These are phyloP conservation scores for Tipula unca DNA, from an alignment of 2,888 invertebrate genomes.

Conservation along the genomic window DNA sequence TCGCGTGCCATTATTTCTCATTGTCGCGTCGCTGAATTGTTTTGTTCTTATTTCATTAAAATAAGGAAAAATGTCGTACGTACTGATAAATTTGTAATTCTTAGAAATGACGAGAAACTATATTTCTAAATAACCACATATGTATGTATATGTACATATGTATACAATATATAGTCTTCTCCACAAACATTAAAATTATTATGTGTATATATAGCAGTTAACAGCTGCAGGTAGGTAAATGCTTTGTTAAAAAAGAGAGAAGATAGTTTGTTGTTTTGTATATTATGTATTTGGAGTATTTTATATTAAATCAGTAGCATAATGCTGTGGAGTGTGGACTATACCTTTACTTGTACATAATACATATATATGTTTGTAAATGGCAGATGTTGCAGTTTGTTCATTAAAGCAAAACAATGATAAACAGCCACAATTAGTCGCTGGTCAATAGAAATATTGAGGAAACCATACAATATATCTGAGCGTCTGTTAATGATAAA, in stretches of 20 bases:
- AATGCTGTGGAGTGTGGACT: not conserved
- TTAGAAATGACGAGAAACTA: too few species aligned
- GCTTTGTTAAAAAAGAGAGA: not conserved
- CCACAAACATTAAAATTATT: not conserved
- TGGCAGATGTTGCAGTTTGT: not conserved
- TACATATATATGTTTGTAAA: not conserved
- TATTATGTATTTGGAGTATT: too few species aligned
- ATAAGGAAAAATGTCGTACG: too few species aligned
- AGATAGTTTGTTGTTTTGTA: not conserved
- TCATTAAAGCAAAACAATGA: too few species aligned
- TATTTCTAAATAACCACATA: too few species aligned
- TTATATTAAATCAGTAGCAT: not conserved
- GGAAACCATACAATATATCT: not conserved
- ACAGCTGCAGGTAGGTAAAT: not conserved
- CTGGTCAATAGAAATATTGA: not conserved
- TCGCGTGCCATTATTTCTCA: too few species aligned
- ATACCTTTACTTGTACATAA: not conserved
- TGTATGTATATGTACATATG: not conserved
- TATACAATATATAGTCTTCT: too few species aligned
- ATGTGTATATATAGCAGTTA: not conserved
- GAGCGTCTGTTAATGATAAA: not conserved
- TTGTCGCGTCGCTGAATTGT: too few species aligned
- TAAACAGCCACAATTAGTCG: not conserved
- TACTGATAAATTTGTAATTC: too few species aligned
- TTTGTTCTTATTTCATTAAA: too few species aligned